phyloP scores from a whole-genome alignment of 2,888 invertebrate genomes.

The Pollenia angustigena region DNA sequence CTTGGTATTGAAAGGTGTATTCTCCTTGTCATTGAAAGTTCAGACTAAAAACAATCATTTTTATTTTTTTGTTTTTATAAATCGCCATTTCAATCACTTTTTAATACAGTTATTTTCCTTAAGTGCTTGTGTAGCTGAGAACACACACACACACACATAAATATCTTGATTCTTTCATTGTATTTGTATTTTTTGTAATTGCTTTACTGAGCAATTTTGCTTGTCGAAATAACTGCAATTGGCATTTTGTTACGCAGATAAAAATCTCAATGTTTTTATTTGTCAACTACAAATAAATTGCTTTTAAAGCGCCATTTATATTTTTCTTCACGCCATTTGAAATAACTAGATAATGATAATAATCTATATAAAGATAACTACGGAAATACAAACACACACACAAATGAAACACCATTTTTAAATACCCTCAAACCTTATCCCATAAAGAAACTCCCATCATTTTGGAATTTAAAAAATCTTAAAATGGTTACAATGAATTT shows the following conservation, averaged over 20 bases:
- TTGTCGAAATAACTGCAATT: slow-evolving; percentile 27
- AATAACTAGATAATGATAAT: slow-evolving; percentile 47
- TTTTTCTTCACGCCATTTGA: slow-evolving; percentile 39
- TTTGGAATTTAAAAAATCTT: slow-evolving; percentile 45
- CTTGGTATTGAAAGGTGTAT: no score
- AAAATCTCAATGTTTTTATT: slow-evolving; percentile 62
- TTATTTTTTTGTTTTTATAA: slow-evolving; percentile 24
- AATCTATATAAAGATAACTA: slow-evolving; percentile 2
- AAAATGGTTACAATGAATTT: slow-evolving; percentile 36
- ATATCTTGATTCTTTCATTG: slow-evolving; percentile 4
- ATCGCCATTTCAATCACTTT: slow-evolving; percentile 42
- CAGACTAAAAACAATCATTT: not conserved
- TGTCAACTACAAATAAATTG: slow-evolving; percentile 65
- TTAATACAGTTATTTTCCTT: slow-evolving; percentile 16
- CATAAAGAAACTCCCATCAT: not conserved
- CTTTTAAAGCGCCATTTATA: slow-evolving; percentile 58
- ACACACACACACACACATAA: not conserved
- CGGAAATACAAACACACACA: not conserved
- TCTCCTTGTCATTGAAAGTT: no score
- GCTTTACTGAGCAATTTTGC: slow-evolving; percentile 15
- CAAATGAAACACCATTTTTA: not conserved
- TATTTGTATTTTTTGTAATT: slow-evolving; percentile 4
- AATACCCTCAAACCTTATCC: not conserved
- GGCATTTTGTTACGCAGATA: slow-evolving; percentile 50
- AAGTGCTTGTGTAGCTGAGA: not conserved